Base-by-base conservation (phyloP, 2,113 vertebrate species). In the Callithrix jacchus region DNA sequence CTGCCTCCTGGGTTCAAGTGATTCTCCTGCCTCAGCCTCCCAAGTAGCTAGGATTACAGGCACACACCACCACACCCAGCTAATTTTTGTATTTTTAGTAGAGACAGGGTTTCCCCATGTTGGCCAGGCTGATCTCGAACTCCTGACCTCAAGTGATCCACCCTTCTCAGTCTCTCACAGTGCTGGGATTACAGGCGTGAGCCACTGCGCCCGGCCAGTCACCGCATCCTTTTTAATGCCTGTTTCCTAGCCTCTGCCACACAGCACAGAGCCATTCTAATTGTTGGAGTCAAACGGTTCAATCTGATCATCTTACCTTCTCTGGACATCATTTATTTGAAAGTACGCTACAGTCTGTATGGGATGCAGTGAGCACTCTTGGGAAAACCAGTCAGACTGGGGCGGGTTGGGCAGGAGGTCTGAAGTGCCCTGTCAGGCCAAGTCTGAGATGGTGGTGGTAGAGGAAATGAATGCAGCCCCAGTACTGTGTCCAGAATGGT, bases 281-380 rank as follows among this genome's bases (percentile, higher is more conserved):
- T 2, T 0, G 18, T 27, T 16, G 21, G 79, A 27, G 18, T 47
- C 61, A 47, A 1, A 73, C 1, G 3, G 32, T 17, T 80, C 85
- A 16, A 3, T 30, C 70, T 18, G 49, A 84, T 20, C 49, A 21
- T 27, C 64, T 71, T 56, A 16, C 37, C 23, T 30, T n/a, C 84
- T 84, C 12, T 9, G 32, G 25, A 52, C 52, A 3, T 21, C 3
- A 21, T 35, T 85, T 40, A 18, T 4, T 32, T 5, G 13, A 27
- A 27, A 2, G 64, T 23, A 25, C 3, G 0, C 64, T 3, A 2
- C 0, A 0, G 37, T 74, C 17, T 9, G 1, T 8, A 12, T 17
- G 80, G 2, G 71, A 35, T 3, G 5, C 45, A 0, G 42, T 7
- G 64, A 66, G 37, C 0, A 1, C 20, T n/a, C 21, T 0, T 0